Conservation (phyloP, 2,113 vertebrate genomes). For the Ceuthmochares aereus region DNA sequence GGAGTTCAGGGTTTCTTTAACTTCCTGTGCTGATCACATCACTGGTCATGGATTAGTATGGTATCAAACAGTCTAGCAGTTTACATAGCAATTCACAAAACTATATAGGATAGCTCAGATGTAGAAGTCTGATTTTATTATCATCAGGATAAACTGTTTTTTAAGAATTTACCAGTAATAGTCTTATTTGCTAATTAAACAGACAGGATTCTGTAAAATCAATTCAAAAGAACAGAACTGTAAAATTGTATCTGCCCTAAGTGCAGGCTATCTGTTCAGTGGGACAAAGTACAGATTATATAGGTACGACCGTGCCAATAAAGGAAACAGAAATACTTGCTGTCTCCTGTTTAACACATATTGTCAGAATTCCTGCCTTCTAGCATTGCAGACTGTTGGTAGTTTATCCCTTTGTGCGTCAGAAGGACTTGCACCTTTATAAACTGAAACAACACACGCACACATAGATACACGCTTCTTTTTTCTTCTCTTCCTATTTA, state of each 20-base stretch:
- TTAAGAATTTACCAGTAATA: background rate
- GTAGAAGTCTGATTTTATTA: background rate
- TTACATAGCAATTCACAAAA: background rate
- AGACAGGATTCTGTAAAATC: background rate
- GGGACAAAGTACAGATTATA: background rate
- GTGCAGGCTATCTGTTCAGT: background rate
- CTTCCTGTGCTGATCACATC: background rate
- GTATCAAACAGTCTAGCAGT: background rate
- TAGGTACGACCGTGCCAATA: background rate
- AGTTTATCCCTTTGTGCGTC: constrained; percentile 41
- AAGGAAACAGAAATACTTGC: background rate
- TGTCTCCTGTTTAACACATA: background rate
- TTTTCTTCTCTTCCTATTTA: constrained; percentile 37
- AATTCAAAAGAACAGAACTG: background rate
- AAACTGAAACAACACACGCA: background rate
- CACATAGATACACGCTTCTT: background rate
- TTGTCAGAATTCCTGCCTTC: background rate
- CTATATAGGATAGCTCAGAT: background rate
- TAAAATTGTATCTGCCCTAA: background rate
- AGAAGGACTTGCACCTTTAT: constrained; percentile 28
- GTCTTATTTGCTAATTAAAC: background rate
- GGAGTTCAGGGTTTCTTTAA: background rate
- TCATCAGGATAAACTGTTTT: background rate
- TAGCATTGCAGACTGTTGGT: background rate
- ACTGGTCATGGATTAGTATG: background rate